phyloP scores from a whole-genome alignment of 2,797 vertebrate genomes.

The Leucoraja ocellata region DNA sequence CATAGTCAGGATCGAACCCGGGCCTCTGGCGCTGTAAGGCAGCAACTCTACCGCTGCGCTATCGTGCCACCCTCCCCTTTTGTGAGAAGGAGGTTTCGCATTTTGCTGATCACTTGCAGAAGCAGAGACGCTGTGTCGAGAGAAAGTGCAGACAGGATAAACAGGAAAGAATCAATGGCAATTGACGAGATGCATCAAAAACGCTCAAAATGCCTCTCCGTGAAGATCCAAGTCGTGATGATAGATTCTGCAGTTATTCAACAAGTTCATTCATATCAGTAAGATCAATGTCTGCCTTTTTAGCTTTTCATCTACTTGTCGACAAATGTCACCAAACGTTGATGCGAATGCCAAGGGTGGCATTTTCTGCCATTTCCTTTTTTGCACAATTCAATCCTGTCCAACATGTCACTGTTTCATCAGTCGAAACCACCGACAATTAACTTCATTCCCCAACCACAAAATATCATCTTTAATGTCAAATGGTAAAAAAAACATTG shows the following conservation, averaged over 20 bases:
- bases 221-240: background rate
- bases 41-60: too few species aligned
- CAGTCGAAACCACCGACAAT: background rate
- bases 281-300: background rate
- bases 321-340: background rate
- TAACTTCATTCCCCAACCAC: background rate
- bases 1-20: too few species aligned
- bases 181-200: background rate
- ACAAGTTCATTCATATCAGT: background rate
- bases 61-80: too few species aligned
- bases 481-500: background rate
- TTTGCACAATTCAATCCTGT: background rate
- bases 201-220: background rate
- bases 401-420: background rate
- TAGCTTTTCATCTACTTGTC: background rate
- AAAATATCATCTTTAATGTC: too few species aligned
- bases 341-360: background rate
- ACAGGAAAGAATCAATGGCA: background rate
- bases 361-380: background rate
- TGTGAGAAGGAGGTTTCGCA: background rate
- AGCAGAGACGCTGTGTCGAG: too few species aligned
- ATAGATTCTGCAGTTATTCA: background rate
- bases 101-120: background rate
- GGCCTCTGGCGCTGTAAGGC: too few species aligned
- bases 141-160: background rate